A percentile compares a stretch with the other conserved stretches of the same genome.
Conservation (phyloP, 2,888 invertebrate species). For the Troides aeacus region DNA sequence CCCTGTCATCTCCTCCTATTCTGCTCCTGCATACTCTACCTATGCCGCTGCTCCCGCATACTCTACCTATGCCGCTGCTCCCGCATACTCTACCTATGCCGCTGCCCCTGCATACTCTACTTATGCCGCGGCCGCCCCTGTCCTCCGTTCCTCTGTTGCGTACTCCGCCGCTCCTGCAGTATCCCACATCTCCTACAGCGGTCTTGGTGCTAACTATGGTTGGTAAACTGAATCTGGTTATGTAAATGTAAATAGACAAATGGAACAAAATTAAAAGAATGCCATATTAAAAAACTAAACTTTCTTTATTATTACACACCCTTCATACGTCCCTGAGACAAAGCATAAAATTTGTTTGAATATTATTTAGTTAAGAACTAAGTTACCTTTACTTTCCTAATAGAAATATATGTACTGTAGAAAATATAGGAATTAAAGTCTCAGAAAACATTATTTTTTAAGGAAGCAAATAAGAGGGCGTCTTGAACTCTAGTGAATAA, state of each 20-base stretch:
- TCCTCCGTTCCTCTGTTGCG: slow-evolving; percentile 65
- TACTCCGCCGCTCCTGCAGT: slow-evolving; percentile 82
- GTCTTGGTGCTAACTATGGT: slow-evolving; percentile 82
- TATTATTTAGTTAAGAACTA: no score
- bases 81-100: slow-evolving; percentile 38
- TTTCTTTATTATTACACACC: slow-evolving; percentile 5
- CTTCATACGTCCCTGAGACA: neutral
- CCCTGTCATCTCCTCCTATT: slow-evolving; percentile 36
- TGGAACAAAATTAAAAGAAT: slow-evolving; percentile 31
- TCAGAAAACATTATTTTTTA: no score
- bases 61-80: slow-evolving; percentile 45
- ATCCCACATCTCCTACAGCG: slow-evolving; percentile 82
- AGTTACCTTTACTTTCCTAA: no score
- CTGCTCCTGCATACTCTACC: slow-evolving; percentile 34
- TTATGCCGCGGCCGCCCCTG: slow-evolving; percentile 59
- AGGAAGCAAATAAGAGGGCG: no score
- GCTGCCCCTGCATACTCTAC: slow-evolving; percentile 46
- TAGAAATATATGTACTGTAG: no score
- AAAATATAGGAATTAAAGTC: no score
- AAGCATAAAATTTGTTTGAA: no score
- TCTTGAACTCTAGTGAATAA: no score
- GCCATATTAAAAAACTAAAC: slow-evolving; percentile 24
- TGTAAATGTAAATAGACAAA: slow-evolving; percentile 54
- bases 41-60: slow-evolving; percentile 38
- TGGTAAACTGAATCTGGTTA: slow-evolving; percentile 76